Evolutionary conservation across 2,113 vertebrate species (phyloP).

Genomic region (Nicator chloris): DNA sequence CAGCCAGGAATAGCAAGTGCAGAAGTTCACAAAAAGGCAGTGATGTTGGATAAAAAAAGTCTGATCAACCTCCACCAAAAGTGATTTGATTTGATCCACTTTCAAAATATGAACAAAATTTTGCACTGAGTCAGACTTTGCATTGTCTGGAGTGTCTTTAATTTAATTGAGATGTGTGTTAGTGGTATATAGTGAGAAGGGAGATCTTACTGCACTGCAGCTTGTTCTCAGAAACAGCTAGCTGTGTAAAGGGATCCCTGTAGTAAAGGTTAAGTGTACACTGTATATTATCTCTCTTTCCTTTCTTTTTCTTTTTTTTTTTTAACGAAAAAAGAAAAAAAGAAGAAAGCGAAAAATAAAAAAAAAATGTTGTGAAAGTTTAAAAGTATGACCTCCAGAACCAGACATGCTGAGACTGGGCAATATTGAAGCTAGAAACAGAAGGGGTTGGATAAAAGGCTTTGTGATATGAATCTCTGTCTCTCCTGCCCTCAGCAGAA

Average conservation of each 20-base stretch:
- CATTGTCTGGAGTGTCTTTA: background rate
- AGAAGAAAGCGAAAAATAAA: background rate
- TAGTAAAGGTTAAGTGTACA: conserved; percentile 59
- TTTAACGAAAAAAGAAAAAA: background rate
- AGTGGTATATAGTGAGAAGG: background rate
- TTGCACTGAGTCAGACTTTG: background rate
- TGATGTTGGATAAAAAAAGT: background rate
- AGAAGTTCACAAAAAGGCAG: background rate
- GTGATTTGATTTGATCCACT: background rate
- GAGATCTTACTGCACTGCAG: conserved; percentile 13
- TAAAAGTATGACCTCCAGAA: conserved; percentile 83
- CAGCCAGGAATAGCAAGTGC: background rate
- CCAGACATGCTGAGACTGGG: conserved; percentile 80
- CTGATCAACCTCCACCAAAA: background rate
- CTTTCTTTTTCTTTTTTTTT: background rate
- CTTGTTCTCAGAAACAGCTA: conserved; percentile 31
- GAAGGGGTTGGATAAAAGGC: conserved; percentile 86
- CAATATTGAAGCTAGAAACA: conserved; percentile 80
- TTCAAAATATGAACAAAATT: background rate
- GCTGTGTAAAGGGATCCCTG: conserved; percentile 30
- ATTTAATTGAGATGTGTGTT: conserved; percentile 12
- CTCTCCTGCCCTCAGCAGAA: conserved; percentile 87
- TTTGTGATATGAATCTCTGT: conserved; percentile 89
- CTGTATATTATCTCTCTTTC: conserved; percentile 1
- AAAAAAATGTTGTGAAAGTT: conserved; percentile 37